A percentile compares a stretch with the other conserved stretches of the same genome.
phyloP scores from a whole-genome alignment of 1,140 invertebrate species.

The Tenebrio molitor region DNA sequence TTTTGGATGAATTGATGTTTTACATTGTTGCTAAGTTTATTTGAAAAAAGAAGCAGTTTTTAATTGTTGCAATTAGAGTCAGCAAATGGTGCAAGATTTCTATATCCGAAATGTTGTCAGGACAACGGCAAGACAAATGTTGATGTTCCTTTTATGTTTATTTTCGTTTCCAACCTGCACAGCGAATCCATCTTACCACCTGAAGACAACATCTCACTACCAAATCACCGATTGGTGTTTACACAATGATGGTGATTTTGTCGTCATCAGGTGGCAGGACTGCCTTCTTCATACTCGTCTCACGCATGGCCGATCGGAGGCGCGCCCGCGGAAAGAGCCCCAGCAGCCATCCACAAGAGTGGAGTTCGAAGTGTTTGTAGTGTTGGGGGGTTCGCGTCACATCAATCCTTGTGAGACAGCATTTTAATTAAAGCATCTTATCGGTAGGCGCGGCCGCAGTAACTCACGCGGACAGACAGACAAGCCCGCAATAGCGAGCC shows the following conservation, averaged over 20 bases:
- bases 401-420: slow-evolving; percentile 66
- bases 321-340: not conserved
- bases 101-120: slow-evolving; percentile 8
- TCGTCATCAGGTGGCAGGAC: not conserved
- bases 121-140: slow-evolving; percentile 25
- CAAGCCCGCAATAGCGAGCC: slow-evolving; percentile 55
- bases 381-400: slow-evolving; percentile 51
- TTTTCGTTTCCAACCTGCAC: slow-evolving; percentile 7
- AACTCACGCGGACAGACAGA: slow-evolving; percentile 65
- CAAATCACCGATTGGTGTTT: too few relatives aligned
- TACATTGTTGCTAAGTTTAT: too few relatives aligned
- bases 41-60: too few relatives aligned
- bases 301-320: too few relatives aligned
- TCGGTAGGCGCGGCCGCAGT: slow-evolving; percentile 66
- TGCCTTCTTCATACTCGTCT: slow-evolving; percentile 2
- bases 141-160: slow-evolving; percentile 30
- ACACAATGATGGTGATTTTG: slow-evolving; percentile 9
- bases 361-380: slow-evolving; percentile 32
- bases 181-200: slow-evolving; percentile 15
- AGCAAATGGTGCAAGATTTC: too few relatives aligned
- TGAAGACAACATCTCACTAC: too few relatives aligned
- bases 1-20: too few relatives aligned
- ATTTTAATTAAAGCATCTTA: slow-evolving; percentile 68
- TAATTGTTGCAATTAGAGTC: not conserved
- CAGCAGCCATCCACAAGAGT: not conserved